Conservation (phyloP, 2,113 vertebrate species). For the Caranx ignobilis region DNA sequence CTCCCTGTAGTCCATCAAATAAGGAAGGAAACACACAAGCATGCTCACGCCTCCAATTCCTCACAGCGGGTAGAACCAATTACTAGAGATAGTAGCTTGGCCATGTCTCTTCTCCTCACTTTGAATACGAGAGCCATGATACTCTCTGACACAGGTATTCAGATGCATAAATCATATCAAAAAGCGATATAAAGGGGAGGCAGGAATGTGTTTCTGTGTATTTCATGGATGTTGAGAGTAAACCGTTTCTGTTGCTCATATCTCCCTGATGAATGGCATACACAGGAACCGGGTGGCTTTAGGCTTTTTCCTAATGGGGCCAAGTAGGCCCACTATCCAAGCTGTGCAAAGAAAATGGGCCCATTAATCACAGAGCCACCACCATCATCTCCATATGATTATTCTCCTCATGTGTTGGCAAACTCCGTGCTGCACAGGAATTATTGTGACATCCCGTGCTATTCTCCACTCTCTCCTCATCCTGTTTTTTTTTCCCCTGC, state of each 20-base stretch:
- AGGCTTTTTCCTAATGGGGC: conserved; percentile 79
- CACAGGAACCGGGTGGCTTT: conserved; percentile 67
- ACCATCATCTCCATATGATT: conserved; percentile 81
- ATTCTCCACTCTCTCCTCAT: conserved; percentile 36
- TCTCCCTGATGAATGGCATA: conserved; percentile 74
- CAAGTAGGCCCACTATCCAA: conserved; percentile 77
- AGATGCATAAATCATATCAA: conserved; percentile 28
- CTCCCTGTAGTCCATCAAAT: conserved; percentile 57
- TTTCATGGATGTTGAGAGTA: conserved; percentile 42
- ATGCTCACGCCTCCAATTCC: conserved; percentile 32
- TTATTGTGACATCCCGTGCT: conserved; percentile 64
- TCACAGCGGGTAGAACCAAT: conserved; percentile 49
- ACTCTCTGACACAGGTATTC: conserved; percentile 33
- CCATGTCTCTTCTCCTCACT: conserved; percentile 8
- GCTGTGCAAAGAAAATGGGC: conserved; percentile 78
- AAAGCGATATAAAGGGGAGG: background rate
- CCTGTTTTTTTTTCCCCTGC: background rate
- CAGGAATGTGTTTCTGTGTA: conserved; percentile 35
- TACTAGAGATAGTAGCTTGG: conserved; percentile 5
- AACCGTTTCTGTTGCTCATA: conserved; percentile 58
- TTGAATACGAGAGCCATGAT: conserved; percentile 8
- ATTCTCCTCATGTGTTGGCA: conserved; percentile 68
- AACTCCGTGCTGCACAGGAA: conserved; percentile 62
- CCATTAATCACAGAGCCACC: conserved; percentile 80
- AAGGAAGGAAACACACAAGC: conserved; percentile 44